Conservation (phyloP, 2,888 invertebrate genomes). For the Cremastobaeus sp. region DNA sequence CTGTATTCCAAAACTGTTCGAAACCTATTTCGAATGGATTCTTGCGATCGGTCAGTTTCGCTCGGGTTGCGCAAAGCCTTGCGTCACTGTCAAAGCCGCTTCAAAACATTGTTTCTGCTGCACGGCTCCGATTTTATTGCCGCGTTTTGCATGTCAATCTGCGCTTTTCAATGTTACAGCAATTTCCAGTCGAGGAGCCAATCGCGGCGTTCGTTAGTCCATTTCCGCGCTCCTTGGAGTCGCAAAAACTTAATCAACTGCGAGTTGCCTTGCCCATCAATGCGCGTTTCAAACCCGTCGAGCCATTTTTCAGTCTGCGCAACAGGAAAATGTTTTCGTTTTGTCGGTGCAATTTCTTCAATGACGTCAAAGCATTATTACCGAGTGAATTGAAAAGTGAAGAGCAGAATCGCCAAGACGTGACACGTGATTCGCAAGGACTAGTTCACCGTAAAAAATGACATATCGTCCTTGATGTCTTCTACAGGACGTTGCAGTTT, state of each 20-base stretch:
- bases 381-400: constrained; percentile 3
- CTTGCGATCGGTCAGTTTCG: constrained; percentile 56
- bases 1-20: constrained; percentile 59
- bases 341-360: constrained; percentile 8
- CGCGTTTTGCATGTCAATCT: too few relatives aligned
- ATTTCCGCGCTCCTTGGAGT: too few relatives aligned
- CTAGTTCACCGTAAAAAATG: constrained; percentile 15
- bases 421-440: constrained; percentile 23
- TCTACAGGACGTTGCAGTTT: constrained; percentile 25
- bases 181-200: too few relatives aligned
- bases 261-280: too few relatives aligned
- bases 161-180: too few relatives aligned
- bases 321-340: constrained; percentile 11
- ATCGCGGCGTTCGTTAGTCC: too few relatives aligned
- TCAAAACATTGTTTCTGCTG: constrained; percentile 17
- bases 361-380: neutral
- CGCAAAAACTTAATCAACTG: too few relatives aligned
- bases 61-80: constrained; percentile 56
- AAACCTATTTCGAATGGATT: constrained; percentile 58
- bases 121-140: constrained; percentile 2
- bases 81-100: constrained; percentile 45
- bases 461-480: constrained; percentile 27
- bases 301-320: too few relatives aligned
- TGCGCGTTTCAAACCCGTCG: too few relatives aligned
- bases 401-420: constrained; percentile 1